Percentiles rank a stretch among this genome's conserved stretches.
Conservation (phyloP, 2,113 vertebrate genomes). For the Syngnathus scovelli region DNA sequence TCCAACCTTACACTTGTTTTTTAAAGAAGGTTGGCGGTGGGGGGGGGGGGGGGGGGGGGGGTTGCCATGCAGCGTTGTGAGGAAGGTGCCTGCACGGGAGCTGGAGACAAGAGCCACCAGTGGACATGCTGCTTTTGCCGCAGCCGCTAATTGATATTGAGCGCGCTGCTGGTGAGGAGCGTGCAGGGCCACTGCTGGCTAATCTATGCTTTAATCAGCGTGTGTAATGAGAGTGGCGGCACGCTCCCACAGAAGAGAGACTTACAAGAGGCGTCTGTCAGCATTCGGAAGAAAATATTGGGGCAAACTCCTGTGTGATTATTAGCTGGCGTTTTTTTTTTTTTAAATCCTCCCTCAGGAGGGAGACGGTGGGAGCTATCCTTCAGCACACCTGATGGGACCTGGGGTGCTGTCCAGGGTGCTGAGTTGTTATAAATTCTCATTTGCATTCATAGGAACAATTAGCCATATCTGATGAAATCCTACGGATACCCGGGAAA, state of each 20-base stretch:
- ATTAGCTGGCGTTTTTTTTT: conserved; percentile 77
- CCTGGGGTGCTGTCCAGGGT: conserved; percentile 45
- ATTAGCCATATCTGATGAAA: background rate
- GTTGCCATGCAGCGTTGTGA: conserved; percentile 1
- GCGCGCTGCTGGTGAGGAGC: conserved; percentile 94
- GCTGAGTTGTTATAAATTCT: conserved; percentile 10
- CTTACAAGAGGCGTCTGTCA: conserved; percentile 99
- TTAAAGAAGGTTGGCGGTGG: conserved; percentile 71
- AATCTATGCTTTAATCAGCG: conserved; percentile 99
- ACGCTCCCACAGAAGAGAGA: conserved; percentile 97
- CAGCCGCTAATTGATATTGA: conserved; percentile 98
- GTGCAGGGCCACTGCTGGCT: conserved; percentile 98
- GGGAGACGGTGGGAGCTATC: conserved; percentile 68
- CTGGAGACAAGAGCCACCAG: conserved; percentile 71
- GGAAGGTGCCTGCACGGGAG: conserved; percentile 46
- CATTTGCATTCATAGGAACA: background rate
- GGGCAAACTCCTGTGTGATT: conserved; percentile 95
- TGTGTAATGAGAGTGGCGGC: conserved; percentile 99
- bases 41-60: background rate
- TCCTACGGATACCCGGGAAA: background rate
- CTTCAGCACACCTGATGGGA: conserved; percentile 25
- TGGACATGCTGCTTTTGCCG: conserved; percentile 78
- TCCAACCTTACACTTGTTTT: background rate
- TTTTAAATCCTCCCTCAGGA: conserved; percentile 47
- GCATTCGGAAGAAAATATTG: conserved; percentile 89